Evolutionary conservation across 2,113 vertebrate species (phyloP).

Genomic region (Silurus asotus): DNA sequence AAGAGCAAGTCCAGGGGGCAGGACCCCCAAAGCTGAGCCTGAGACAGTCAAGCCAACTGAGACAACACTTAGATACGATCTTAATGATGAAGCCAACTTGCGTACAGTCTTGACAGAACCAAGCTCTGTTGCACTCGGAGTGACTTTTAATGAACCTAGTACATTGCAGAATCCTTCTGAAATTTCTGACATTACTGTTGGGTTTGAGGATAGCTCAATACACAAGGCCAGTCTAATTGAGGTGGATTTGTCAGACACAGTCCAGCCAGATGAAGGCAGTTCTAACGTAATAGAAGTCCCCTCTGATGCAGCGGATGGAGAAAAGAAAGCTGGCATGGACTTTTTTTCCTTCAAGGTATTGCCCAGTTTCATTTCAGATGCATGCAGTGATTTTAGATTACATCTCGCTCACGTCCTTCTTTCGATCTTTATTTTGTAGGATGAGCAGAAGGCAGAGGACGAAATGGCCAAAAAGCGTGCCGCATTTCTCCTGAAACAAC

Average conservation of each 20-base stretch:
- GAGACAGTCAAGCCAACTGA: constrained; percentile 64
- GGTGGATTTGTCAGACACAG: constrained; percentile 88
- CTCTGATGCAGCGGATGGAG: constrained; percentile 68
- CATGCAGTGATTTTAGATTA: not conserved
- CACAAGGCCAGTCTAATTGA: constrained; percentile 86
- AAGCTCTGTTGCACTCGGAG: constrained; percentile 69
- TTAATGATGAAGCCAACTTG: constrained; percentile 82
- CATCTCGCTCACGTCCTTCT: not conserved
- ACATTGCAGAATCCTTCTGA: constrained; percentile 64
- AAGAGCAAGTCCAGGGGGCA: constrained; percentile 72
- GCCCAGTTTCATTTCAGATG: not conserved
- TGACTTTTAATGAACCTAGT: constrained; percentile 69
- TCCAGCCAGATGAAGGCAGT: constrained; percentile 73
- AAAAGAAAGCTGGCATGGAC: constrained; percentile 89
- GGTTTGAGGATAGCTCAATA: constrained; percentile 77
- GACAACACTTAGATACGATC: constrained; percentile 68
- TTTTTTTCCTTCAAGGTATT: constrained; percentile 94
- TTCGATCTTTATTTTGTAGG: constrained; percentile 68
- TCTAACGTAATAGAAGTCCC: constrained; percentile 62
- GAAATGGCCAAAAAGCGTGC: constrained; percentile 93
- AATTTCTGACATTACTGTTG: constrained; percentile 68
- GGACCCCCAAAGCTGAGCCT: constrained; percentile 70
- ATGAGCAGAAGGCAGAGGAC: constrained; percentile 93
- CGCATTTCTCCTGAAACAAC: constrained; percentile 92
- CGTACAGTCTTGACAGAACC: constrained; percentile 78